Evolutionary conservation across 2,113 vertebrate species (phyloP), one percentile per base, ranked within the genome.

Genomic region (Clinocottus analis): DNA sequence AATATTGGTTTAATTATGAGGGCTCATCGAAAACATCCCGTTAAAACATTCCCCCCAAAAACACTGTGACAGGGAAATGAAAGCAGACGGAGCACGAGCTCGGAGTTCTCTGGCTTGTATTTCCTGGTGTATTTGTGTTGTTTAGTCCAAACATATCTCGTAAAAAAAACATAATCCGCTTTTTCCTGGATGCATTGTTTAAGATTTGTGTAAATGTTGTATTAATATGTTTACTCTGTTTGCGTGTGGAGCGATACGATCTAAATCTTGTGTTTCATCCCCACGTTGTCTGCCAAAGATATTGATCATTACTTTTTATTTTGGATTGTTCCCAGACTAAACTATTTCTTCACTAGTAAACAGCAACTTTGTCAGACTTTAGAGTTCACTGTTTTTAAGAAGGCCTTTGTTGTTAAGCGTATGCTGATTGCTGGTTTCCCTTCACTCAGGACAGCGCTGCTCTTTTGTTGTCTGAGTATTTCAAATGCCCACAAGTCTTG

Each of bases 381-480:
- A 33, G 21, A 53, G 33, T 74, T 77, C 49, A 10, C 23, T 2
- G 53, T 87, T 79, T n/a, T 80, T 63, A 55, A 80, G 56, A 58
- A 56, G 67, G 27, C 55, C 73, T 84, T 90, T 90, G 79, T 80
- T 82, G 75, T 39, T 1, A 67, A 73, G 33, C 6, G 49, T 63
- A 45, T 62, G 33, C 41, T 61, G 67, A 77, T 39, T 63, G n/a
- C 66, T 80, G 85, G 66, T 90, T 86, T 86, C 37, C 69, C 63
- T 83, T 88, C 66, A 72, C 49, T 75, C 72, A 56, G 65, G 72
- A 67, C 67, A 79, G 62, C 67, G 9, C 66, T 45, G 51, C 61
- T 84, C 85, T 86, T 89, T 87, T 90, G 87, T 86, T 85, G 87
- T 90, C 83, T 89, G 80, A 77, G 77, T 66, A 66, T 87, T 84